These are phyloP conservation scores for Perognathus longimembris DNA, from an alignment of 2,113 vertebrate genomes.

Conservation along the genomic window DNA sequence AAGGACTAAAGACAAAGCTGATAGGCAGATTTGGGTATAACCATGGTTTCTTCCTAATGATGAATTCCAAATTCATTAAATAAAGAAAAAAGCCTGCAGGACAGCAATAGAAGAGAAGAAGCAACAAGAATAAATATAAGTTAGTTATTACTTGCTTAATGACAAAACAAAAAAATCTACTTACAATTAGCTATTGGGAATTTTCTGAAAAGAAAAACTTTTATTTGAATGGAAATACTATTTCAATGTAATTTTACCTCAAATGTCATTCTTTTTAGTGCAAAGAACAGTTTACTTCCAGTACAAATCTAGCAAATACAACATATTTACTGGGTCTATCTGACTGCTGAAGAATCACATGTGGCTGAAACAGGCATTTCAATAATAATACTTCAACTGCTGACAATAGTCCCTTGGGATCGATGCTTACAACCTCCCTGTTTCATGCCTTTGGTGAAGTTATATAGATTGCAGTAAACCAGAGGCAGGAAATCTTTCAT, in stretches of 20 bases:
- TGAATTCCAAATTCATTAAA: slow-evolving; percentile 57
- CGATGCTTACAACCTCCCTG: not conserved
- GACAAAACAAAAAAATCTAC: slow-evolving; percentile 49
- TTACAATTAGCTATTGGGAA: slow-evolving; percentile 40
- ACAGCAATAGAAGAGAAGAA: slow-evolving; percentile 28
- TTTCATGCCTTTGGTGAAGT: not conserved
- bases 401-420: not conserved
- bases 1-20: not conserved
- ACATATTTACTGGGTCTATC: not conserved
- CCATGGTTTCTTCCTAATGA: slow-evolving; percentile 14
- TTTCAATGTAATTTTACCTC: slow-evolving; percentile 58
- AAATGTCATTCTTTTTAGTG: slow-evolving; percentile 50
- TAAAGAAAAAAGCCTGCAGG: slow-evolving; percentile 19
- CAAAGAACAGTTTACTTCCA: slow-evolving; percentile 52
- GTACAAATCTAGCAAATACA: slow-evolving; percentile 4
- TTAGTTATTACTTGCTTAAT: slow-evolving; percentile 67
- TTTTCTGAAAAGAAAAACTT: slow-evolving; percentile 68
- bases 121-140: slow-evolving; percentile 13
- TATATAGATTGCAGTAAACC: not conserved
- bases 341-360: slow-evolving; percentile 4
- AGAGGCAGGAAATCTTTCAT: slow-evolving; percentile 37
- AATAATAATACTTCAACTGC: not conserved
- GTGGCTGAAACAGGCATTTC: not conserved
- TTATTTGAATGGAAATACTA: slow-evolving; percentile 50
- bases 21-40: slow-evolving; percentile 12